A percentile compares a stretch with the other conserved stretches of the same genome.
Conservation (phyloP, 2,797 vertebrate species). For the Coccyzus lansbergi region DNA sequence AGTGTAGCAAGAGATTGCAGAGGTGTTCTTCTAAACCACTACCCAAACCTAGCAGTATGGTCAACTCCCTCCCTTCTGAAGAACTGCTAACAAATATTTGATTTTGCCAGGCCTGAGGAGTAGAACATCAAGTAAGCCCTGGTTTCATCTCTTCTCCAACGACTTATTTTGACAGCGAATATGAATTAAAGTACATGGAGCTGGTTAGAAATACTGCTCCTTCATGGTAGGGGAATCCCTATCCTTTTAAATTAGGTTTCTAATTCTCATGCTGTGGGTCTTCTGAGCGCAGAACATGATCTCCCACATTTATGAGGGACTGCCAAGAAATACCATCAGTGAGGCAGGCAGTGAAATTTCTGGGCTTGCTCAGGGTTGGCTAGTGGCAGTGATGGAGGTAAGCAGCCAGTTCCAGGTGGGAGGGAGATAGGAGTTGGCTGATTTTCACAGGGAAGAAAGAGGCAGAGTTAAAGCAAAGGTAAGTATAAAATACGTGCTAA, state of each 20-base stretch:
- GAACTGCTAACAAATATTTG: neutral
- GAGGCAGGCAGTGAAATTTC: conserved; percentile 25
- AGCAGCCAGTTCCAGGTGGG: conserved; percentile 3
- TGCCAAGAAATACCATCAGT: conserved; percentile 4
- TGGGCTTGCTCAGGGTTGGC: neutral
- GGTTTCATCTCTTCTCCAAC: neutral
- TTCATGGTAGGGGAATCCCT: neutral
- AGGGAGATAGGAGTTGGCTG: neutral
- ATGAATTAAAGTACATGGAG: neutral
- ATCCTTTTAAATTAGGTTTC: neutral
- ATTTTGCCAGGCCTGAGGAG: neutral
- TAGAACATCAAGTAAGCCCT: neutral
- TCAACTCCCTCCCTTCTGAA: neutral
- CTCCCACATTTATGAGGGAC: neutral
- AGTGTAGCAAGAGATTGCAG: neutral
- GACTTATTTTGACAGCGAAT: neutral
- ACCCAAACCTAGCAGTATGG: neutral
- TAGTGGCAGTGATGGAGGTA: conserved; percentile 19
- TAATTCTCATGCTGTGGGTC: neutral
- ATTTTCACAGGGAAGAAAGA: neutral
- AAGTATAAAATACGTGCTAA: neutral
- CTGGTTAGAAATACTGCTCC: neutral
- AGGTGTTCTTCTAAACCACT: neutral
- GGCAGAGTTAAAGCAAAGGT: neutral
- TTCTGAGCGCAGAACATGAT: conserved; percentile 27